phyloP scores from a whole-genome alignment of 1,140 invertebrate species.

The Seison nebaliae region DNA sequence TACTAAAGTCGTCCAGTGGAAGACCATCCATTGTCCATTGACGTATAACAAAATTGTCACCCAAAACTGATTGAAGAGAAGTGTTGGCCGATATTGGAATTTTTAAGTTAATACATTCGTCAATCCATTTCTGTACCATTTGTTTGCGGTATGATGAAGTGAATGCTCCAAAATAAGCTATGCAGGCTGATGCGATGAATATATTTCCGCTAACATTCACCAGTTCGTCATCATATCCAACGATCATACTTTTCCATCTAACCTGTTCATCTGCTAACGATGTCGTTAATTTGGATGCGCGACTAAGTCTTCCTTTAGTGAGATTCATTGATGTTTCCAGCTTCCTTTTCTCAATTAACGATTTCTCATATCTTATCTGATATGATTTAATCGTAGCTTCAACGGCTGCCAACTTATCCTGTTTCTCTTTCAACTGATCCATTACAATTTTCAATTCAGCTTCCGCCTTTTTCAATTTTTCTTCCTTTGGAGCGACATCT shows the following conservation, averaged over 20 bases:
- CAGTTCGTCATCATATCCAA: constrained; percentile 26
- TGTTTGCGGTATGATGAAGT: constrained; percentile 22
- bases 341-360: constrained; percentile 34
- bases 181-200: constrained; percentile 27
- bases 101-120: constrained; percentile 19
- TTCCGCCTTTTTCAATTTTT: constrained; percentile 37
- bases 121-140: constrained; percentile 15
- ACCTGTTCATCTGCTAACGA: constrained; percentile 54
- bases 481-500: constrained; percentile 40
- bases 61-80: constrained; percentile 33
- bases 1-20: constrained; percentile 51
- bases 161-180: constrained; percentile 30
- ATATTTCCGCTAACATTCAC: constrained; percentile 29
- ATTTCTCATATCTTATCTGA: constrained; percentile 29
- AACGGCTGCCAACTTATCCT: constrained; percentile 24
- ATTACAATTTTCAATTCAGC: constrained; percentile 25
- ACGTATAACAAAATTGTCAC: constrained; percentile 51
- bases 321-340: constrained; percentile 40
- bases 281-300: constrained; percentile 50
- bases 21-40: constrained; percentile 54
- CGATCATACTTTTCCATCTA: constrained; percentile 46
- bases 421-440: constrained; percentile 23
- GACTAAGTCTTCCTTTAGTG: constrained; percentile 44
- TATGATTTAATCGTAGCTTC: constrained; percentile 28
- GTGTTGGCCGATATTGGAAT: constrained; percentile 23